Percentiles rank a stretch among this genome's conserved stretches.
Evolutionary conservation across 92 coral and sea anemone species (phyloP).

Genomic region (Metridium senile): DNA sequence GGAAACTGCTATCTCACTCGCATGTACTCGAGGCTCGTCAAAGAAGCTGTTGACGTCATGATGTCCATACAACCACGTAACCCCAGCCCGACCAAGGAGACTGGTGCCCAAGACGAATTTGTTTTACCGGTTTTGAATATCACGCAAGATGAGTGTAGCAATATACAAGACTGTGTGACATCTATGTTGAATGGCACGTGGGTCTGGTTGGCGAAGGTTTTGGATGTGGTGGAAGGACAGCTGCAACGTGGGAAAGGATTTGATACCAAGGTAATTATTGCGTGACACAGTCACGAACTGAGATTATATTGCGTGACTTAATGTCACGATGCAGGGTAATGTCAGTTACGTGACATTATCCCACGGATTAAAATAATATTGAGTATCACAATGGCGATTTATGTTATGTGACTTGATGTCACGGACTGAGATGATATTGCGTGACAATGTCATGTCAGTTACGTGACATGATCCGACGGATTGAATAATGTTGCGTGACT

Average conservation of each 20-base stretch:
- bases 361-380: too few relatives aligned
- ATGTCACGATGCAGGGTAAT: too few relatives aligned
- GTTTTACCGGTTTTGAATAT: slow-evolving; percentile 52
- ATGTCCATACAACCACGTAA: slow-evolving; percentile 30
- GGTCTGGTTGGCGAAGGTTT: slow-evolving; percentile 75
- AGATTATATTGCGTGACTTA: background rate
- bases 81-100: slow-evolving; percentile 25
- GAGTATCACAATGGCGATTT: too few relatives aligned
- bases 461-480: too few relatives aligned
- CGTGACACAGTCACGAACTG: background rate
- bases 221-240: slow-evolving; percentile 91
- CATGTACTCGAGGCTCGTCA: slow-evolving; percentile 83
- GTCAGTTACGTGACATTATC: too few relatives aligned
- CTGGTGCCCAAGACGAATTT: slow-evolving; percentile 32
- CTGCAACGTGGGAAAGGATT: slow-evolving; percentile 69
- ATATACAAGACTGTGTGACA: slow-evolving; percentile 49
- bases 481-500: too few relatives aligned
- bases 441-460: too few relatives aligned
- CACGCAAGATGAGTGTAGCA: slow-evolving; percentile 44
- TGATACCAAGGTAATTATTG: slow-evolving; percentile 80
- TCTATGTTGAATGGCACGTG: slow-evolving; percentile 70
- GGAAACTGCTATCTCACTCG: slow-evolving; percentile 90
- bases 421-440: too few relatives aligned
- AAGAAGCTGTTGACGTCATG: slow-evolving; percentile 81
- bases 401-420: too few relatives aligned